Conservation (phyloP, 2,888 invertebrate genomes). For the Lasioglossum malachurum region DNA sequence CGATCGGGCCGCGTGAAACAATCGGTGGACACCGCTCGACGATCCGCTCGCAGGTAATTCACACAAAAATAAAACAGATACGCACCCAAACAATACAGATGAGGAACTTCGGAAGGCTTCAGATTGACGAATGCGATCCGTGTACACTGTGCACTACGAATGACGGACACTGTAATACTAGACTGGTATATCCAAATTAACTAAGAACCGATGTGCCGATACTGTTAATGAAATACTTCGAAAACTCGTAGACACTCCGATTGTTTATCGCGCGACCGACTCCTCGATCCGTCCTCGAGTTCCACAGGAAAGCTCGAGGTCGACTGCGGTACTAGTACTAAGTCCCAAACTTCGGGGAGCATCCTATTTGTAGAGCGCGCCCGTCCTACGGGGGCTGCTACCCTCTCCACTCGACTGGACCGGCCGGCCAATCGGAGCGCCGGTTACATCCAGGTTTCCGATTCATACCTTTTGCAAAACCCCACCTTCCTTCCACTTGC, state of each 20-base stretch:
- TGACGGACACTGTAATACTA: too few species aligned
- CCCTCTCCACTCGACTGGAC: slow-evolving; percentile 68
- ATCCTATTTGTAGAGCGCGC: slow-evolving; percentile 69
- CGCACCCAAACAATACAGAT: too few species aligned
- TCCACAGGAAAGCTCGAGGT: slow-evolving; percentile 61
- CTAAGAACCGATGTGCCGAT: background rate
- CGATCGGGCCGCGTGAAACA: background rate
- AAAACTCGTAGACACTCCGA: background rate
- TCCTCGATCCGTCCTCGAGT: background rate
- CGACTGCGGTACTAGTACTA: slow-evolving; percentile 64
- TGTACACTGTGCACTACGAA: too few species aligned
- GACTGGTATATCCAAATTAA: too few species aligned
- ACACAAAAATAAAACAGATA: too few species aligned
- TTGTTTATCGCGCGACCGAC: background rate
- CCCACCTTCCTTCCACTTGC: slow-evolving; percentile 42
- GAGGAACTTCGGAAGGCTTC: too few species aligned
- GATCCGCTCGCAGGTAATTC: too few species aligned
- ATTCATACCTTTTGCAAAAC: slow-evolving; percentile 42
- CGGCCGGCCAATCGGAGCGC: slow-evolving; percentile 55
- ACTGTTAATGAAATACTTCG: background rate
- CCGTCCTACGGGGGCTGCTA: slow-evolving; percentile 70
- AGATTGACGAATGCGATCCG: too few species aligned
- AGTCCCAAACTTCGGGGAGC: slow-evolving; percentile 64
- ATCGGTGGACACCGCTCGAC: slow-evolving; percentile 7
- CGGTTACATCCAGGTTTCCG: background rate